These are phyloP conservation scores for Ormyrus thymus DNA, from an alignment of 2,888 invertebrate species.

Conservation along the genomic window DNA sequence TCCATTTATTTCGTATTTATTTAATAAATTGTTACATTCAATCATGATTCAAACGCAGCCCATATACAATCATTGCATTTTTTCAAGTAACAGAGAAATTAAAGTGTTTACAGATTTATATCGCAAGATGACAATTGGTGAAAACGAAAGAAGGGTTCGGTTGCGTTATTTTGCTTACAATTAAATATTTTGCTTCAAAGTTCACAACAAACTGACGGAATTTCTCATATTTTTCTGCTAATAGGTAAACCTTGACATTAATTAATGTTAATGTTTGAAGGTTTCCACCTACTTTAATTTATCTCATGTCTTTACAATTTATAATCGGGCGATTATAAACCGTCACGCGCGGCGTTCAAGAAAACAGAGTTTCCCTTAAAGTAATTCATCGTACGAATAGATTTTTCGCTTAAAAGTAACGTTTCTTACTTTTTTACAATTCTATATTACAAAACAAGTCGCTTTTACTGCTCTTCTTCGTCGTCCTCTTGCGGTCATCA, in stretches of 20 bases:
- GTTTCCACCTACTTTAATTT: slow-evolving; percentile 9
- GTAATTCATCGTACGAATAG: slow-evolving; percentile 30
- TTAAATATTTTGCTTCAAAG: slow-evolving; percentile 3
- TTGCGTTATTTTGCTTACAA: slow-evolving; percentile 5
- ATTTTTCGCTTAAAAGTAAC: slow-evolving; percentile 40
- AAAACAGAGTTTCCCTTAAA: slow-evolving; percentile 52
- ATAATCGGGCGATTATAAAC: slow-evolving; percentile 18
- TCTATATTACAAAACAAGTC: slow-evolving; percentile 51
- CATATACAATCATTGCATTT: slow-evolving; percentile 74
- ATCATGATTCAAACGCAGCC: slow-evolving; percentile 73
- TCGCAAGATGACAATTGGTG: slow-evolving; percentile 27
- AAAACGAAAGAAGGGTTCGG: slow-evolving; percentile 33
- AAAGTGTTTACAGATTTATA: slow-evolving; percentile 25
- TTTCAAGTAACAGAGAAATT: slow-evolving; percentile 58
- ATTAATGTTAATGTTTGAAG: slow-evolving; percentile 39
- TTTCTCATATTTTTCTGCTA: slow-evolving; percentile 31
- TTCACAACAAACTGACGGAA: slow-evolving; percentile 36
- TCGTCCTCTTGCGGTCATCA: background rate
- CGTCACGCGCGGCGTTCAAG: slow-evolving; percentile 21
- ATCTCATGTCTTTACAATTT: slow-evolving; percentile 43
- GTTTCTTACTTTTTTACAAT: slow-evolving; percentile 45
- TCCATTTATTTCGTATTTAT: slow-evolving; percentile 70
- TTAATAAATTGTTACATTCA: slow-evolving; percentile 73
- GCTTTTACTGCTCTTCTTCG: slow-evolving; percentile 14
- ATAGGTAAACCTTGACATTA: slow-evolving; percentile 30